phyloP scores from a whole-genome alignment of 2,113 vertebrate species.

The Narcine bancroftii region DNA sequence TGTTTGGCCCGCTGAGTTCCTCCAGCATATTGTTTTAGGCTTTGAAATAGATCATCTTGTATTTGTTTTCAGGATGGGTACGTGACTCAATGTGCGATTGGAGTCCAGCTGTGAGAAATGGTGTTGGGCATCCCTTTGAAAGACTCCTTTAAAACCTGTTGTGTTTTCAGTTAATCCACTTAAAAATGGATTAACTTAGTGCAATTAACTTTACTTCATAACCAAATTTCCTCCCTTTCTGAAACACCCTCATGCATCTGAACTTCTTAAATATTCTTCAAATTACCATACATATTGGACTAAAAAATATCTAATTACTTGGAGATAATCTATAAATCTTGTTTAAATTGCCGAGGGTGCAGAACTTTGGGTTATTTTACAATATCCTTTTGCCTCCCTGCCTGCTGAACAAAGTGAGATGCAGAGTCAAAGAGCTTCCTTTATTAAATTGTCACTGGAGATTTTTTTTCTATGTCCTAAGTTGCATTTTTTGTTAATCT shows the following conservation, averaged over 20 bases:
- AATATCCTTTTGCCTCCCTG: neutral
- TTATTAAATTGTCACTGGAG: slow-evolving; percentile 2
- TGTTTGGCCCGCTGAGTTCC: no score
- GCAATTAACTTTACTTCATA: neutral
- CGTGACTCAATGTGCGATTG: no score
- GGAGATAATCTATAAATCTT: neutral
- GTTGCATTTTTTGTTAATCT: no score
- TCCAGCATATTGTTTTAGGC: no score
- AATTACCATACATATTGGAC: neutral
- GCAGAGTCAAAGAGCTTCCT: neutral
- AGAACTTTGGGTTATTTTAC: neutral
- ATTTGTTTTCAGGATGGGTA: neutral
- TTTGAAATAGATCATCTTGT: neutral
- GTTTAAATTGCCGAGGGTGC: neutral
- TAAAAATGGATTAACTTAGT: no score
- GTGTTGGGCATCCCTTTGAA: neutral
- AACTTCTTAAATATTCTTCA: neutral
- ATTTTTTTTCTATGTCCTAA: no score
- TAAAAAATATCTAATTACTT: slow-evolving; percentile 8
- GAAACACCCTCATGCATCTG: neutral
- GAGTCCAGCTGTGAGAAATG: no score
- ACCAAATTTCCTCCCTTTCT: neutral
- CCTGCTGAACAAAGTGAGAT: neutral
- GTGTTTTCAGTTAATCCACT: neutral
- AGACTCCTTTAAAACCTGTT: neutral